Conservation (phyloP, 2,888 invertebrate species). For the Dermolepida albohirtum region DNA sequence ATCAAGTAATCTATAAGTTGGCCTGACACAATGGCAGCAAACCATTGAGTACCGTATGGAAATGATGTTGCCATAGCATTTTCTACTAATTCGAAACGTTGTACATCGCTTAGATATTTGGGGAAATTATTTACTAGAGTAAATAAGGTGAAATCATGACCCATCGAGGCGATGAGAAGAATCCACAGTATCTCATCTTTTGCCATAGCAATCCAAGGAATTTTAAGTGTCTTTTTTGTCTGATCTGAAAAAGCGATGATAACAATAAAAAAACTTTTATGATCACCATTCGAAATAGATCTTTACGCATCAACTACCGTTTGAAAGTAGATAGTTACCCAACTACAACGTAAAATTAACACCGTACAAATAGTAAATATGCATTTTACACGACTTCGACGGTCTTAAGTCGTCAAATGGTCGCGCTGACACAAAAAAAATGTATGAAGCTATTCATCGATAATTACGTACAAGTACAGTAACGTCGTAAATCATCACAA, state of each 20-base stretch:
- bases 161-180: constrained; percentile 77
- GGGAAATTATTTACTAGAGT: constrained; percentile 79
- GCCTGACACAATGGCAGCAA: constrained; percentile 73
- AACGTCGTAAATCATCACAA: no score
- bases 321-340: no score
- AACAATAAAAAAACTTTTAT: no score
- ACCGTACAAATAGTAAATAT: no score
- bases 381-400: no score
- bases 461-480: no score
- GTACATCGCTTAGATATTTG: constrained; percentile 74
- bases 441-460: no score
- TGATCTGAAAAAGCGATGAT: not conserved
- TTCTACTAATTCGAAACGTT: constrained; percentile 74
- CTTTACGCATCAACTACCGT: no score
- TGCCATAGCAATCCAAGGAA: constrained; percentile 80
- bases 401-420: no score
- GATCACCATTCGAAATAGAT: no score
- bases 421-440: no score
- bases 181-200: constrained; percentile 80
- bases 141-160: constrained; percentile 79
- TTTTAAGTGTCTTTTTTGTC: constrained; percentile 55
- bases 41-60: constrained; percentile 76
- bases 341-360: no score
- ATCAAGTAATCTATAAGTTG: constrained; percentile 77
- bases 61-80: constrained; percentile 74